Evolutionary conservation across 2,797 vertebrate species (phyloP).

Genomic region (Thaleichthys pacificus): DNA sequence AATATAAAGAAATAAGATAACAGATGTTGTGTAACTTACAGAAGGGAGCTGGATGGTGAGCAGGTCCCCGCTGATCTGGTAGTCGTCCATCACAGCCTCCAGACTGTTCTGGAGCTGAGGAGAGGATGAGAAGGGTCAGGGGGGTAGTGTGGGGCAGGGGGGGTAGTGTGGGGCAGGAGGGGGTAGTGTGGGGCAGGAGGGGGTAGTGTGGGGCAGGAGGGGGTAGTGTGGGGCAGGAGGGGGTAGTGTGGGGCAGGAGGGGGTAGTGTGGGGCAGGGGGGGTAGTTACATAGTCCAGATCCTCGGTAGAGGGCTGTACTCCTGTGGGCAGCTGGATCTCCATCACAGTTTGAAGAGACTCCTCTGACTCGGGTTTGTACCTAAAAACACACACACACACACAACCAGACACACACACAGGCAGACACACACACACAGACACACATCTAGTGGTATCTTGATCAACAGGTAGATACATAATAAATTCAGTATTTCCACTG

Average conservation of each 20-base stretch:
- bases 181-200: no score
- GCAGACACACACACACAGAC: conserved; percentile 16
- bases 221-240: not conserved
- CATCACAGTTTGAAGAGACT: conserved; percentile 84
- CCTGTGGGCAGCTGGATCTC: conserved; percentile 88
- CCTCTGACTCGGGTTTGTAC: conserved; percentile 71
- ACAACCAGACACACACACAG: conserved; percentile 17
- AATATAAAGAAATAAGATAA: not conserved
- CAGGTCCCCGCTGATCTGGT: conserved; percentile 77
- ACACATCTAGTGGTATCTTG: not conserved
- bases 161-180: no score
- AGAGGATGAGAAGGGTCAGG: not conserved
- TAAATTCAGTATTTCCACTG: not conserved
- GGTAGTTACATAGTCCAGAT: conserved; percentile 74
- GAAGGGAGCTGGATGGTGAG: conserved; percentile 81
- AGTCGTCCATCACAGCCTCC: conserved; percentile 77
- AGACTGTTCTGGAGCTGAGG: conserved; percentile 77
- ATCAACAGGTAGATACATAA: not conserved
- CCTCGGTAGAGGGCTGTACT: conserved; percentile 75
- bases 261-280: no score
- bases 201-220: not conserved
- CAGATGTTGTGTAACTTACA: conserved; percentile 54
- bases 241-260: not conserved
- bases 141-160: no score
- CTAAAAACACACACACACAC: conserved; percentile 58